These are phyloP conservation scores for Tenthredo notha DNA, from an alignment of 2,888 invertebrate species.

Conservation along the genomic window DNA sequence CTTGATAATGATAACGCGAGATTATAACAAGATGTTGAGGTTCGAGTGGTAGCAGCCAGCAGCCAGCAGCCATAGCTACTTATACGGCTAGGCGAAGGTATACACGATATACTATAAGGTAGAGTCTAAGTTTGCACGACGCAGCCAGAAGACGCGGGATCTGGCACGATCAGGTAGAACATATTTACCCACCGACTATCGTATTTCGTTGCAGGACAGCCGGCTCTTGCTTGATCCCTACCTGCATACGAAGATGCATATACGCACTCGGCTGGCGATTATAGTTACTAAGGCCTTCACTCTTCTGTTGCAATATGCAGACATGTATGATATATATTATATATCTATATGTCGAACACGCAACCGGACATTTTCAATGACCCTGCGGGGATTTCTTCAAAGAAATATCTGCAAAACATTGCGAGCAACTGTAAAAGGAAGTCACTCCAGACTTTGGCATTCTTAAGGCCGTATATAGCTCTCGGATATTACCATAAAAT, in stretches of 20 bases:
- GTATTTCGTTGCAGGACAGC: constrained; percentile 52
- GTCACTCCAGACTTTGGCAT: constrained; percentile 33
- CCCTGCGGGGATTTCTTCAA: neutral
- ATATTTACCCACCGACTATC: constrained; percentile 54
- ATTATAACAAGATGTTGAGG: constrained; percentile 45
- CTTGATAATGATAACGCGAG: constrained; percentile 34
- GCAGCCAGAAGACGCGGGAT: constrained; percentile 52
- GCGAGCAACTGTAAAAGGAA: constrained; percentile 16
- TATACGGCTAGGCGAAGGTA: constrained; percentile 38
- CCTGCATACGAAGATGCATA: constrained; percentile 28
- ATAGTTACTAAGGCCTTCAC: neutral
- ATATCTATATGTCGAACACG: neutral
- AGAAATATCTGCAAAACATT: neutral
- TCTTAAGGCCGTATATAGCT: constrained; percentile 36
- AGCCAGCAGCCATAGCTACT: constrained; percentile 7
- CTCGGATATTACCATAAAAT: constrained; percentile 52
- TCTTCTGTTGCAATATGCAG: neutral
- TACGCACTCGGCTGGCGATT: neutral
- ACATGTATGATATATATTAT: neutral
- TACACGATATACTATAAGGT: constrained; percentile 33
- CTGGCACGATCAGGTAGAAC: constrained; percentile 56
- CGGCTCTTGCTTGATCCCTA: constrained; percentile 46
- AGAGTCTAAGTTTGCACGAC: constrained; percentile 57
- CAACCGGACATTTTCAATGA: neutral
- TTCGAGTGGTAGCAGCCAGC: constrained; percentile 27